A percentile compares a stretch with the other conserved stretches of the same genome.
Conservation (phyloP, 2,888 invertebrate genomes). For the Cheilosia variabilis region DNA sequence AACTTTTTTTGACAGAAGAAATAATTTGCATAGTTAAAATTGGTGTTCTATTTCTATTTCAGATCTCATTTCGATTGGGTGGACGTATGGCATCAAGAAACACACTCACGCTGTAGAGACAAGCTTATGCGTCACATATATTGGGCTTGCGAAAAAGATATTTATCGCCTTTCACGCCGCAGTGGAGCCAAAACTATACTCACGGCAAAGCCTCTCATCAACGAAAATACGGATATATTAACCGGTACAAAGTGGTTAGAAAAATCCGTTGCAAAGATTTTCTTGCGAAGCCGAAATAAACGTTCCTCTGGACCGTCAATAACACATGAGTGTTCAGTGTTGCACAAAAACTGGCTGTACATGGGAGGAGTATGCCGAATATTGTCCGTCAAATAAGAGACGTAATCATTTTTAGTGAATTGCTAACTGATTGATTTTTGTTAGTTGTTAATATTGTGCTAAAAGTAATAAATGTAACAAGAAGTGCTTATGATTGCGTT, state of each 20-base stretch:
- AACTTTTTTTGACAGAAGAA: not conserved
- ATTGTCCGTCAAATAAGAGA: constrained; percentile 86
- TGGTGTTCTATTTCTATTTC: not conserved
- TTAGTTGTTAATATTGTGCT: constrained; percentile 2
- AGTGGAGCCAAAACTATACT: constrained; percentile 78
- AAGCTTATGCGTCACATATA: constrained; percentile 85
- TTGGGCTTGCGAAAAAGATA: constrained; percentile 87
- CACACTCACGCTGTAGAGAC: constrained; percentile 85
- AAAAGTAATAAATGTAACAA: too few relatives aligned
- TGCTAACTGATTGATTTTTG: not conserved
- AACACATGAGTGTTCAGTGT: constrained; percentile 86
- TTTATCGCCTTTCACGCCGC: constrained; percentile 85
- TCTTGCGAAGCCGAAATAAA: constrained; percentile 17
- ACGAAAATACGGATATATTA: not conserved
- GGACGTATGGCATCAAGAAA: constrained; percentile 86
- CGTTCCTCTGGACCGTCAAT: constrained; percentile 82
- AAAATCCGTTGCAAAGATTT: constrained; percentile 14
- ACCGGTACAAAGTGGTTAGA: constrained; percentile 8
- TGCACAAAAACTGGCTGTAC: constrained; percentile 86
- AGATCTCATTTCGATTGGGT: constrained; percentile 86
- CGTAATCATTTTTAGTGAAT: constrained; percentile 79
- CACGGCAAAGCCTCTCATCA: not conserved
- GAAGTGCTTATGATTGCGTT: too few relatives aligned
- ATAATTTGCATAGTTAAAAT: not conserved
- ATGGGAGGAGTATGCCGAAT: constrained; percentile 88